phyloP scores from a whole-genome alignment of 1,140 invertebrate species.

The Drosophila watanabei region DNA sequence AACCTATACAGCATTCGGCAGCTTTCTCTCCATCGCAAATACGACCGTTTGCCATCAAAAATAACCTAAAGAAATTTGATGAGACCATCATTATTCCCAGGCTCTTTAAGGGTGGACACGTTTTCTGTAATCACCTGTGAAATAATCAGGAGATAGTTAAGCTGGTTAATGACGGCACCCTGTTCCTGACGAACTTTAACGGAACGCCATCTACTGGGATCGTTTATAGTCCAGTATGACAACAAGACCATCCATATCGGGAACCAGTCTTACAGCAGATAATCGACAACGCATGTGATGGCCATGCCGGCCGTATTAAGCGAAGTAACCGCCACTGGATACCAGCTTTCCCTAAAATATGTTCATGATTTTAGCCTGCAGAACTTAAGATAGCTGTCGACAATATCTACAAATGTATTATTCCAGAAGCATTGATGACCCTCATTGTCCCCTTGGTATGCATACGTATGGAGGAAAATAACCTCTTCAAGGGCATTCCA shows the following conservation, averaged over 20 bases:
- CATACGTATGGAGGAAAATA: not conserved
- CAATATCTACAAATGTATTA: constrained; percentile 4
- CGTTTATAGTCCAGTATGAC: not conserved
- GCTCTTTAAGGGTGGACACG: too few species aligned
- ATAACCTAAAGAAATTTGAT: too few species aligned
- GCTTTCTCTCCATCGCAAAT: too few species aligned
- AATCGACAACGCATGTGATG: not conserved
- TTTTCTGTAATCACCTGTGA: too few species aligned
- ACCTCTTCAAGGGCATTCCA: not conserved
- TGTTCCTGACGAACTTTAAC: not conserved
- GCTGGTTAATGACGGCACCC: not conserved
- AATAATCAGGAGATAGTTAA: too few species aligned
- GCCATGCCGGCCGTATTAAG: not conserved
- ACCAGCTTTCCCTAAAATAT: too few species aligned
- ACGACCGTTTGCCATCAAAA: too few species aligned
- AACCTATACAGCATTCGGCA: too few species aligned
- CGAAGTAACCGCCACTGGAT: too few species aligned
- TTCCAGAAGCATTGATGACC: not conserved
- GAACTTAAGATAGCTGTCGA: not conserved
- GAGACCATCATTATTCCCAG: too few species aligned
- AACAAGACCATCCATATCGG: not conserved
- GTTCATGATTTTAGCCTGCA: not conserved
- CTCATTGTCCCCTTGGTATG: not conserved
- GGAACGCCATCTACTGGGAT: not conserved
- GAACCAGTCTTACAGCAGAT: not conserved